Evolutionary conservation across 2,113 vertebrate species (phyloP).

Genomic region (Cavia aperea): DNA sequence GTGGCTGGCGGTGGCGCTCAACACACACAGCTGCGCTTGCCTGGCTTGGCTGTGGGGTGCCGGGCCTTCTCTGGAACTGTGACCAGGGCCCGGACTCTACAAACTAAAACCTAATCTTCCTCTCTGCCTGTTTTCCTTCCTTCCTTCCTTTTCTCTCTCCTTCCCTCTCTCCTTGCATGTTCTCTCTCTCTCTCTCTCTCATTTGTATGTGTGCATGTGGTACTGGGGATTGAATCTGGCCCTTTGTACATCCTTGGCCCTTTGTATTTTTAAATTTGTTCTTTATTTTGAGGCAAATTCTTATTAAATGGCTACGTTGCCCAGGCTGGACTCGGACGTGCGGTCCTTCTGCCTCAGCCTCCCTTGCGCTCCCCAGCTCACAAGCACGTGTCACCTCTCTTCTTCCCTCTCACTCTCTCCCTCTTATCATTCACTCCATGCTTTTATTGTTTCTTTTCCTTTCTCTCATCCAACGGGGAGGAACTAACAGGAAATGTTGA

Average conservation of each 20-base stretch:
- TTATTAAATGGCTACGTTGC: not conserved
- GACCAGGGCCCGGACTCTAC: not conserved
- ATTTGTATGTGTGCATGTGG: not conserved
- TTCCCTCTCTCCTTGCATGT: no score
- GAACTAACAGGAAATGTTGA: not conserved
- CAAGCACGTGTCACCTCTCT: not conserved
- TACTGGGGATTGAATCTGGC: not conserved
- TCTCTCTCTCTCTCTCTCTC: no score
- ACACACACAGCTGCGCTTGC: fast-evolving
- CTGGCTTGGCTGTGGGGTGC: not conserved
- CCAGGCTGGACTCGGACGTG: not conserved
- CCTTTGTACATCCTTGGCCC: not conserved
- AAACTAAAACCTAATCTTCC: not conserved
- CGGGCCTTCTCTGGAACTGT: not conserved
- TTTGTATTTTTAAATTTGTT: not conserved
- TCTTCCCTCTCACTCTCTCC: not conserved
- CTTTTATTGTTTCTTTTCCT: not conserved
- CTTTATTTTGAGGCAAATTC: not conserved
- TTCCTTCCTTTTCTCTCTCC: fast-evolving
- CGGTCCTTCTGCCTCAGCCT: not conserved
- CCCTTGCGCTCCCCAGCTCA: not conserved
- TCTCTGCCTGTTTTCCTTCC: not conserved
- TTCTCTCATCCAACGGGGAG: not conserved
- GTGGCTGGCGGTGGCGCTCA: not conserved
- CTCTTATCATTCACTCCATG: not conserved